phyloP scores from a whole-genome alignment of 2,113 vertebrate genomes.

The Ifrita kowaldi region DNA sequence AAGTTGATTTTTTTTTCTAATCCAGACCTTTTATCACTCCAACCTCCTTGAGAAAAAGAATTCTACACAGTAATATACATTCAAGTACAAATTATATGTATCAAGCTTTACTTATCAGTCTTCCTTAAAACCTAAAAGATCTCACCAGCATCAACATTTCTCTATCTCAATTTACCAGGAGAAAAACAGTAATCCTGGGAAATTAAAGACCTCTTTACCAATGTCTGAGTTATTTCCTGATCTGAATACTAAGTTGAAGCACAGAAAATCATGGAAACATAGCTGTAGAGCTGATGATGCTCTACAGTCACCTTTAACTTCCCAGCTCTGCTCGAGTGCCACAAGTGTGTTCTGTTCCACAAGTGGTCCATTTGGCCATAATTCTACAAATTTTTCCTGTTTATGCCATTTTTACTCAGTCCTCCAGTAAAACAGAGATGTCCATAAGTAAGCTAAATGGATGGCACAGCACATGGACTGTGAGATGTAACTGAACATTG shows the following conservation, averaged over 20 bases:
- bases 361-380: background rate
- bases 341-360: background rate
- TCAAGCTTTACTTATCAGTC: background rate
- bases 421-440: background rate
- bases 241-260: background rate
- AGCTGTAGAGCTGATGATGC: background rate
- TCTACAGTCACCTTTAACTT: background rate
- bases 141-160: background rate
- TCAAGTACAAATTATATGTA: background rate
- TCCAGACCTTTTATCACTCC: background rate
- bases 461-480: background rate
- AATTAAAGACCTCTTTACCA: background rate
- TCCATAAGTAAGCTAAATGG: background rate
- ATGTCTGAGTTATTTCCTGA: background rate
- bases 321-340: background rate
- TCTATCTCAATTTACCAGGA: background rate
- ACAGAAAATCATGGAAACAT: background rate
- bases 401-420: background rate
- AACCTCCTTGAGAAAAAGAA: background rate
- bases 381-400: background rate
- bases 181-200: background rate
- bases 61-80: background rate
- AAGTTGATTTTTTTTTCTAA: background rate
- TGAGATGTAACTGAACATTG: background rate
- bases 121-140: background rate